phyloP scores from a whole-genome alignment of 2,113 vertebrate species.

The Nematolebias whitei region DNA sequence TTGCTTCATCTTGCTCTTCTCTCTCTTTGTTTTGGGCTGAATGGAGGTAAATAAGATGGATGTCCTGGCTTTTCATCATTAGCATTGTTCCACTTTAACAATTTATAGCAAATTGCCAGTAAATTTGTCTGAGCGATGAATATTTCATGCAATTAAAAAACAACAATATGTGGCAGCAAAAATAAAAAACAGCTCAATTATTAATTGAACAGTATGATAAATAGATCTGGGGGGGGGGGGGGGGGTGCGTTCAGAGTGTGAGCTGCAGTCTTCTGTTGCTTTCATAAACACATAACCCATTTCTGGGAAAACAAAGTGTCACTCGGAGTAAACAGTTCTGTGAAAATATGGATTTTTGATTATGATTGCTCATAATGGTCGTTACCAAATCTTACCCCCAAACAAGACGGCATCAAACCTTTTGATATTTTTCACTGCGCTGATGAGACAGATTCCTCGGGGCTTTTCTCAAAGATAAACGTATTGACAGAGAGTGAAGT shows the following conservation, averaged over 20 bases:
- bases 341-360: slow-evolving; percentile 80
- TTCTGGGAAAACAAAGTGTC: slow-evolving; percentile 80
- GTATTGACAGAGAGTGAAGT: slow-evolving; percentile 65
- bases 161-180: slow-evolving; percentile 80
- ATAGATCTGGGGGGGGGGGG: slow-evolving; percentile 74
- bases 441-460: slow-evolving; percentile 59
- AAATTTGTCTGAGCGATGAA: slow-evolving; percentile 81
- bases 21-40: slow-evolving; percentile 72
- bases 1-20: slow-evolving; percentile 66
- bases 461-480: slow-evolving; percentile 58
- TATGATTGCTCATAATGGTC: slow-evolving; percentile 78
- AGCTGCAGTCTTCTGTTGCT: slow-evolving; percentile 77
- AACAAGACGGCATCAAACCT: slow-evolving; percentile 51
- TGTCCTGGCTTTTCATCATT: slow-evolving; percentile 82
- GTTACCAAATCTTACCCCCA: slow-evolving; percentile 52
- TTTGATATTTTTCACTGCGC: slow-evolving; percentile 64
- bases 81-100: slow-evolving; percentile 85
- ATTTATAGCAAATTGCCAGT: slow-evolving; percentile 82
- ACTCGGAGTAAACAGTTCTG: slow-evolving; percentile 71
- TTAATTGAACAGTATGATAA: slow-evolving; percentile 84
- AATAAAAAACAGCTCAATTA: slow-evolving; percentile 85
- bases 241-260: slow-evolving; percentile 67
- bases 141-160: slow-evolving; percentile 84
- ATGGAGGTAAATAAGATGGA: slow-evolving; percentile 81
- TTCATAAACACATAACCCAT: slow-evolving; percentile 78